These are phyloP conservation scores for Rhyacichthys aspro DNA, from an alignment of 2,797 vertebrate genomes.

Conservation along the genomic window DNA sequence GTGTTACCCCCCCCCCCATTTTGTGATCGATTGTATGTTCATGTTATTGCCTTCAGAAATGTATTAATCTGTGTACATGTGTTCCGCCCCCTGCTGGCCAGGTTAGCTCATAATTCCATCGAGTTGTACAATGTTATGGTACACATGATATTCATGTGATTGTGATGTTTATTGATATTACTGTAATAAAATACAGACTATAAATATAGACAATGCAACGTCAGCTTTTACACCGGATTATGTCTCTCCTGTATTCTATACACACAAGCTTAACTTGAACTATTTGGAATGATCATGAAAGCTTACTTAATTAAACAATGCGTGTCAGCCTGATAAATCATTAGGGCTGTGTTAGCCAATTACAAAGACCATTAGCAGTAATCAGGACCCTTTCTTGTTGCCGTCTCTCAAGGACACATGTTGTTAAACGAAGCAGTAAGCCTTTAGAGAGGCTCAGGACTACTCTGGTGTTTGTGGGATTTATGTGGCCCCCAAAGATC, in stretches of 20 bases:
- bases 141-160: no score
- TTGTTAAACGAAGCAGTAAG: conserved; percentile 22
- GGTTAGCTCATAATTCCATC: no score
- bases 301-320: conserved; percentile 32
- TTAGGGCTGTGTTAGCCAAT: conserved; percentile 43
- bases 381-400: conserved; percentile 25
- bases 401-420: conserved; percentile 23
- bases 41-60: no score
- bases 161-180: no score
- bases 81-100: no score
- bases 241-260: not conserved
- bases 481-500: conserved; percentile 7
- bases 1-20: no score
- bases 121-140: no score
- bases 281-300: conserved; percentile 26
- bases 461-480: conserved; percentile 16
- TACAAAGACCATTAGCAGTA: conserved; percentile 46
- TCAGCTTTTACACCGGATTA: no score
- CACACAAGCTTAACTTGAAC: conserved; percentile 13
- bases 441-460: conserved; percentile 5
- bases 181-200: no score
- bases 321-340: conserved; percentile 37
- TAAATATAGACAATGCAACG: no score
- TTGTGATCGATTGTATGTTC: no score
- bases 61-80: no score